phyloP scores from a whole-genome alignment of 2,888 invertebrate species.

The Urechis unicinctus region DNA sequence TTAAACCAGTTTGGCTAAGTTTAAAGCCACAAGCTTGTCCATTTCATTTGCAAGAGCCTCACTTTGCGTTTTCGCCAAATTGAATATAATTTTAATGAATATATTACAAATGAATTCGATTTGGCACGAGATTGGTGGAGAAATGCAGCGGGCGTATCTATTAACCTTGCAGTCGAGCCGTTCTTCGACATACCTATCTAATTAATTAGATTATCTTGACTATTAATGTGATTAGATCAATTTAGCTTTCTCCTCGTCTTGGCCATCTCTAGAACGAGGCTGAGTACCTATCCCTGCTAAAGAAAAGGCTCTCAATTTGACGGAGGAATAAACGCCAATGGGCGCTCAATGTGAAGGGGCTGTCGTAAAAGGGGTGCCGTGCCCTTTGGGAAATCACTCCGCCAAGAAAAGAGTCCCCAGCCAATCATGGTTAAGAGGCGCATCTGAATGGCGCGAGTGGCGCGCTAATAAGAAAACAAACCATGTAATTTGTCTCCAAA shows the following conservation, averaged over 20 bases:
- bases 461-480: constrained; percentile 6
- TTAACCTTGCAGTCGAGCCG: neutral
- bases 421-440: neutral
- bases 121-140: too few relatives aligned
- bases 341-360: neutral
- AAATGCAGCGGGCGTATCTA: neutral
- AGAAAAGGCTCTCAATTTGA: neutral
- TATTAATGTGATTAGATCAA: constrained; percentile 4
- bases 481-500: constrained; percentile 4
- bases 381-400: neutral
- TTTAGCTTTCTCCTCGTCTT: neutral
- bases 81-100: constrained; percentile 15
- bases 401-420: neutral
- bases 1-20: too few relatives aligned
- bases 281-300: neutral
- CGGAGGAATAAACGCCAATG: neutral
- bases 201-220: constrained; percentile 4
- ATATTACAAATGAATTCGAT: constrained; percentile 11
- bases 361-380: neutral
- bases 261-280: neutral
- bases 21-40: neutral
- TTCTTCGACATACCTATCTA: constrained; percentile 3
- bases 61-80: constrained; percentile 5
- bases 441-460: neutral
- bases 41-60: neutral